Evolutionary conservation across 2,113 vertebrate species (phyloP), one percentile per base, ranked within the genome.

Genomic region (Anarrhichthys ocellatus): DNA sequence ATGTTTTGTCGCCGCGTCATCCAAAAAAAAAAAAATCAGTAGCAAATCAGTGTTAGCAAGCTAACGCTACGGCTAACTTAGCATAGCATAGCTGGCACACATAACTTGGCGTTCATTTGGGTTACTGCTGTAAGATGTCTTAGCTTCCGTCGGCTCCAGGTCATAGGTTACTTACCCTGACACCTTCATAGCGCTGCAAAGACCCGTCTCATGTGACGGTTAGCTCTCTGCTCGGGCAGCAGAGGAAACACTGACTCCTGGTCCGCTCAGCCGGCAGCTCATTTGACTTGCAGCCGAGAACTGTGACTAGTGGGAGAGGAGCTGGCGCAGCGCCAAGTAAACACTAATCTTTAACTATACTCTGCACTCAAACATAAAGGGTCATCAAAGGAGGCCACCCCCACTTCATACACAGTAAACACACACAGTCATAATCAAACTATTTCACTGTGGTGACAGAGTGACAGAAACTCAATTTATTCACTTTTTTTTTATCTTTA

Each of bases 41-140:
- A 77, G 87, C 74, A 52, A 87, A 87, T 79, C 83, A 48, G 76
- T 18, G 76, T 74, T 93, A 92, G 73, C 88, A 80, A 38, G 88
- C 87, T 93, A 90, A 64, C 36, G 79, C 79, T 77, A 64, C 7
- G 4, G 87, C 83, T 87, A 89, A 61, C 20, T 34, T 76, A 78
- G 69, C 69, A 34, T 72, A 54, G 82, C 75, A 32, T 58, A 48
- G 77, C 61, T 58, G 48, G 36, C 1, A 74, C 9, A 20, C 46
- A 9, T 24, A 72, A 69, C 29, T 73, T 4, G 27, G 67, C 77
- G 6, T 17, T 61, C 1, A 7, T 54, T 29, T 38, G 10, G 4
- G 1, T 6, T 13, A 59, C 14, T 17, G 27, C 4, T 32, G 1
- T 5, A 10, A 6, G 1, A 17, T 3, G 1, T 46, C 1, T 61